A percentile compares a stretch with the other conserved stretches of the same genome.
Conservation (phyloP, 2,888 invertebrate species). For the Lithodes maja region DNA sequence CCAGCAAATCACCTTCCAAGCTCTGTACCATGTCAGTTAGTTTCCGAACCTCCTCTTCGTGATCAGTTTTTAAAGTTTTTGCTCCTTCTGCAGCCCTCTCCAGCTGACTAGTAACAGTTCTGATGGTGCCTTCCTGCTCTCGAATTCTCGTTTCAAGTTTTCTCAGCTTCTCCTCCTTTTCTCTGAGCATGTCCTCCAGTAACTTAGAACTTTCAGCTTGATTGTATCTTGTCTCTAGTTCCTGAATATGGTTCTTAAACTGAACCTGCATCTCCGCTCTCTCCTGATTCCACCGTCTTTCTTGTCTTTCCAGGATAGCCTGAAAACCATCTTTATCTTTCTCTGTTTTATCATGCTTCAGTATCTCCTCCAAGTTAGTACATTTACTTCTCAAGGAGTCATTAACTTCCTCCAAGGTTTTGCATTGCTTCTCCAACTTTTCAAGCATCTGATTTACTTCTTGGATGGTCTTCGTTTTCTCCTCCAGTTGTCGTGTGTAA, state of each 20-base stretch:
- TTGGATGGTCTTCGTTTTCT: neutral
- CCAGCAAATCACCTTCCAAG: constrained; percentile 39
- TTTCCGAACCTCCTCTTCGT: constrained; percentile 18
- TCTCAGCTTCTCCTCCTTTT: constrained; percentile 23
- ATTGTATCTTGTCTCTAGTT: constrained; percentile 27
- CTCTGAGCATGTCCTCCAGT: constrained; percentile 8
- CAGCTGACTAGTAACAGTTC: constrained; percentile 14
- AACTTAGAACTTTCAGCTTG: constrained; percentile 14
- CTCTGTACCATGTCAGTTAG: constrained; percentile 46
- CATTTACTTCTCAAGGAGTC: neutral
- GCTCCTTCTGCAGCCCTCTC: constrained; percentile 28
- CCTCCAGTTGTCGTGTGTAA: neutral
- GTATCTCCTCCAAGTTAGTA: constrained; percentile 19
- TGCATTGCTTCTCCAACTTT: constrained; percentile 32
- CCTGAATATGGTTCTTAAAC: constrained; percentile 27
- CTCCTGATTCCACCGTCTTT: constrained; percentile 38
- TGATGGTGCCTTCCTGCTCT: constrained; percentile 12
- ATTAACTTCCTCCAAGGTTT: constrained; percentile 5
- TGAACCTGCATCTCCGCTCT: constrained; percentile 31
- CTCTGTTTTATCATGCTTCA: neutral
- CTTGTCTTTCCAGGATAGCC: constrained; percentile 28
- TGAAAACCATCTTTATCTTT: constrained; percentile 1
- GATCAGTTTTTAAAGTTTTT: neutral
- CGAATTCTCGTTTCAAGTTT: constrained; percentile 1
- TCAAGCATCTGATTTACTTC: neutral